Conservation (phyloP, 2,888 invertebrate genomes). For the Tetranychus piercei region DNA sequence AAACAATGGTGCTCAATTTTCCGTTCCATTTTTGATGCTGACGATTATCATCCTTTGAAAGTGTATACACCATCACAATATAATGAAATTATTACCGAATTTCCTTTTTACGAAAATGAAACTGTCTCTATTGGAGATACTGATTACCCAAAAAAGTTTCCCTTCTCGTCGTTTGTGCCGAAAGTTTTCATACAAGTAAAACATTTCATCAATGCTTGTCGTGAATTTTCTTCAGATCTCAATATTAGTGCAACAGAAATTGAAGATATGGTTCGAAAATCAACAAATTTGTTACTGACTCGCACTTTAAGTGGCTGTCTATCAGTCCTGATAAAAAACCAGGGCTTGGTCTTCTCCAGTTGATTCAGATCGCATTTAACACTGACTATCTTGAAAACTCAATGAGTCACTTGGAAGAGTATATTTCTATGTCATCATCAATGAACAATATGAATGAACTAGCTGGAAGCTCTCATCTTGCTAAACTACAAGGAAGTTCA, state of each 20-base stretch:
- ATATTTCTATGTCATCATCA: constrained; percentile 45
- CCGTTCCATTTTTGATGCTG: constrained; percentile 67
- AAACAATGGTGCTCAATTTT: constrained; percentile 91
- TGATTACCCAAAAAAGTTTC: constrained; percentile 50
- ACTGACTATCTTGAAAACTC: constrained; percentile 90
- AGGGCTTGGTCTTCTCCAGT: constrained; percentile 63
- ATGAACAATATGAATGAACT: constrained; percentile 64
- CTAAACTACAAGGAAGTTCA: constrained; percentile 32
- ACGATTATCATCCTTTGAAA: constrained; percentile 74
- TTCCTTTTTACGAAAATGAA: constrained; percentile 69
- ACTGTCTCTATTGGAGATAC: constrained; percentile 6
- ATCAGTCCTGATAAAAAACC: constrained; percentile 71
- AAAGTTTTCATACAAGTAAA: constrained; percentile 90
- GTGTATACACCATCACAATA: constrained; percentile 35
- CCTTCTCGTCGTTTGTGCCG: constrained; percentile 90
- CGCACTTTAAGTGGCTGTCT: constrained; percentile 83
- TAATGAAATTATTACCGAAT: constrained; percentile 61
- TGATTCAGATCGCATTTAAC: constrained; percentile 87
- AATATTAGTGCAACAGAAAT: constrained; percentile 59
- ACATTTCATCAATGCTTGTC: constrained; percentile 86
- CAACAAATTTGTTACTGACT: constrained; percentile 59
- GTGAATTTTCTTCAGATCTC: constrained; percentile 79
- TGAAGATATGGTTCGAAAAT: constrained; percentile 61
- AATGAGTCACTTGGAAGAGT: constrained; percentile 79
- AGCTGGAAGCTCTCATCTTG: constrained; percentile 72